These are phyloP conservation scores for Tetragnatha versicolor DNA, from an alignment of 1,140 invertebrate species.

Conservation along the genomic window DNA sequence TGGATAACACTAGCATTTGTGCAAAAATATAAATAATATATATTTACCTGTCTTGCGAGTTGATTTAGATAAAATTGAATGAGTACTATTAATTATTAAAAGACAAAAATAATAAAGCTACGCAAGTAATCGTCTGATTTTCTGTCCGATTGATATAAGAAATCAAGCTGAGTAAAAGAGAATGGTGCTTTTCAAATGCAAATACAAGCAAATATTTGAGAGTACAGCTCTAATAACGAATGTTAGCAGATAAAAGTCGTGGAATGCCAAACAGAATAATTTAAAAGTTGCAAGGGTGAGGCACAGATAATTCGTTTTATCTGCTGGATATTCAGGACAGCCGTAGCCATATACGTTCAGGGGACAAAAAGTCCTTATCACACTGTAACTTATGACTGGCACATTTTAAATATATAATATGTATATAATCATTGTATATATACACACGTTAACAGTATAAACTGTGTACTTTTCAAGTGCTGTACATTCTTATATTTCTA, in stretches of 20 bases:
- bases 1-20: too few species aligned
- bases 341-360: slow-evolving; percentile 12
- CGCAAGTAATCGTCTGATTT: too few species aligned
- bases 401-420: slow-evolving; percentile 53
- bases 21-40: too few species aligned
- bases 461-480: slow-evolving; percentile 48
- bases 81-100: too few species aligned
- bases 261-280: slow-evolving; percentile 33
- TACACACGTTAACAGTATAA: slow-evolving; percentile 49
- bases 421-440: slow-evolving; percentile 48
- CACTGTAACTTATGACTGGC: slow-evolving; percentile 51
- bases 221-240: too few species aligned
- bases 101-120: too few species aligned
- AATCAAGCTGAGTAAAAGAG: too few species aligned
- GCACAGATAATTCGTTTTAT: slow-evolving; percentile 26
- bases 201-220: too few species aligned
- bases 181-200: too few species aligned
- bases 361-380: slow-evolving; percentile 34
- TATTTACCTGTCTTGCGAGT: too few species aligned
- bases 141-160: too few species aligned
- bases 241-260: slow-evolving; percentile 38
- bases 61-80: too few species aligned
- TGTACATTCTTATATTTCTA: slow-evolving; percentile 41
- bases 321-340: slow-evolving; percentile 30
- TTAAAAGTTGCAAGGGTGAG: slow-evolving; percentile 34